Evolutionary conservation across 2,113 vertebrate species (phyloP).

Genomic region (Tychaedon coryphoeus): DNA sequence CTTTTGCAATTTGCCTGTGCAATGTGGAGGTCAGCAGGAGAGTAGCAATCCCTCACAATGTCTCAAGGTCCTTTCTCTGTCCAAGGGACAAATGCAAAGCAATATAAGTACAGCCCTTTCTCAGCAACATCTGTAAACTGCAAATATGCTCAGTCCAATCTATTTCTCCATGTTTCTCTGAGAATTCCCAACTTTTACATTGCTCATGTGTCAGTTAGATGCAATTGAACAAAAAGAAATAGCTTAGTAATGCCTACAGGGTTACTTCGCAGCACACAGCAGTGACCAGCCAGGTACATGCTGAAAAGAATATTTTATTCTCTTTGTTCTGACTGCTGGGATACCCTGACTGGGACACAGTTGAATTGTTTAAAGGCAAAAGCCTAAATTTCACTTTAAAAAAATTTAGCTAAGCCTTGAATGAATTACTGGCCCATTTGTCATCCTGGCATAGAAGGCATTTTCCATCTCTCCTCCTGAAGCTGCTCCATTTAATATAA

Average conservation of each 20-base stretch:
- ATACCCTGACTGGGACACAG: not conserved
- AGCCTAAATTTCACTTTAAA: not conserved
- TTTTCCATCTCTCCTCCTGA: constrained; percentile 44
- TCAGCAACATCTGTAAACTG: not conserved
- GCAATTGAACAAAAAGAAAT: not conserved
- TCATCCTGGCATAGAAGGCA: constrained; percentile 28
- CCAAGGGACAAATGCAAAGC: not conserved
- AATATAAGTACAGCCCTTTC: not conserved
- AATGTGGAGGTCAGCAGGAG: not conserved
- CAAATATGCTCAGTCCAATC: not conserved
- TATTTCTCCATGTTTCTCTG: not conserved
- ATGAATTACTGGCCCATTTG: constrained; percentile 24
- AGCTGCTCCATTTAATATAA: constrained; percentile 50
- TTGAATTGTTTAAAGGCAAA: not conserved
- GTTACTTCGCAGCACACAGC: not conserved
- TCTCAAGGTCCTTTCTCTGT: not conserved
- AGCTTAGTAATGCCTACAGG: not conserved
- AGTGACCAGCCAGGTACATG: not conserved
- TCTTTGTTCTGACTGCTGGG: not conserved
- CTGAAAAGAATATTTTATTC: not conserved
- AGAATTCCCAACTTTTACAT: not conserved
- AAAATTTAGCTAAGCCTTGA: not conserved
- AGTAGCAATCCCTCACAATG: not conserved
- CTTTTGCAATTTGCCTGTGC: not conserved
- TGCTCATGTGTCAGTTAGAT: not conserved